A percentile compares a stretch with the other conserved stretches of the same genome.
Evolutionary conservation across 1,140 invertebrate species (phyloP).

Genomic region (Leptopilina boulardi): DNA sequence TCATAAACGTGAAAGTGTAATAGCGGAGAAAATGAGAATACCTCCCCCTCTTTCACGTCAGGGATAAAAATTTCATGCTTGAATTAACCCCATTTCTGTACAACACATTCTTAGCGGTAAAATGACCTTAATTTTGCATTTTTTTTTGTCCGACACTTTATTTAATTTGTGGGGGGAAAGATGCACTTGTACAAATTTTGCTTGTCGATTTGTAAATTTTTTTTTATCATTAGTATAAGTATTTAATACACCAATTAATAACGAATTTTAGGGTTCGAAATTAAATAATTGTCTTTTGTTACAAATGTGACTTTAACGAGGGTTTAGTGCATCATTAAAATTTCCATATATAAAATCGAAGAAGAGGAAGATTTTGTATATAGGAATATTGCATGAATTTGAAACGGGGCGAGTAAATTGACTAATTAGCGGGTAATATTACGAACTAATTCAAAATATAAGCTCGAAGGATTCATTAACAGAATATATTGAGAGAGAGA

Average conservation of each 20-base stretch:
- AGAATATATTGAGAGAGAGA: background rate
- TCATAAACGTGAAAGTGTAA: constrained; percentile 26
- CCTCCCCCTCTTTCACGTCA: background rate
- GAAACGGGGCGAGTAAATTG: background rate
- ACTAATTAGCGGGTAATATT: background rate
- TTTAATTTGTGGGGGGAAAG: background rate
- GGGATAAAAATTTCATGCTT: constrained; percentile 19
- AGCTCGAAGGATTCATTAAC: background rate
- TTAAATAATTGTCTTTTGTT: too few species aligned
- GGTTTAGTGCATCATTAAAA: too few species aligned
- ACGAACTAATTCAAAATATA: background rate
- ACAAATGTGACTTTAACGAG: too few species aligned
- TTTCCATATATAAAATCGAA: too few species aligned
- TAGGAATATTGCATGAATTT: too few species aligned
- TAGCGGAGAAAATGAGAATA: constrained; percentile 17
- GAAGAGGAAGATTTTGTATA: too few species aligned
- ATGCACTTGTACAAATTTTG: too few species aligned
- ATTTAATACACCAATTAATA: too few species aligned
- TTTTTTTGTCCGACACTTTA: background rate
- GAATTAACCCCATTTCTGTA: constrained; percentile 22
- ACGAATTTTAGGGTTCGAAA: too few species aligned
- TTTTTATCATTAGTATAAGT: background rate
- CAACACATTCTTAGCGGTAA: background rate
- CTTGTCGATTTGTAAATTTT: background rate
- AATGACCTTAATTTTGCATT: background rate